Evolutionary conservation across 2,113 vertebrate species (phyloP).

Genomic region (Rhinolophus ferrumequinum): DNA sequence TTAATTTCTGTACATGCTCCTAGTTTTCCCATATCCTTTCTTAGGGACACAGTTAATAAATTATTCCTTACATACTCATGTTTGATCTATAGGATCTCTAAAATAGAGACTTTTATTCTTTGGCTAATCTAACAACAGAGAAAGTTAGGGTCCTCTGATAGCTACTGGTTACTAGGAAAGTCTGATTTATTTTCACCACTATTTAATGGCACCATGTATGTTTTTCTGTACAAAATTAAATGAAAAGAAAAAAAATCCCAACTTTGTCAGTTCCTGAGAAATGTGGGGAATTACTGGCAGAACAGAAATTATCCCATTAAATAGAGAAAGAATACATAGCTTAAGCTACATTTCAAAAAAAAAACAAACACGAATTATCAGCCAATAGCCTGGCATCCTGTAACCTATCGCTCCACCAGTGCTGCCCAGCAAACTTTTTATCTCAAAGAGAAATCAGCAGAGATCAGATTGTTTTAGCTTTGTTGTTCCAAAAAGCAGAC

Average conservation of each 20-base stretch:
- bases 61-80: not conserved
- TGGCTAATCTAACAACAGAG: not conserved
- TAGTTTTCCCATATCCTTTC: not conserved
- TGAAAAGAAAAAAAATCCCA: not conserved
- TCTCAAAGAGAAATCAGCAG: not conserved
- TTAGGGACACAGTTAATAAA: not conserved
- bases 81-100: not conserved
- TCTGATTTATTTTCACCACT: not conserved
- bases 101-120: not conserved
- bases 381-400: not conserved
- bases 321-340: not conserved
- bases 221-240: not conserved
- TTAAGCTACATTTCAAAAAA: not conserved
- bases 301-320: not conserved
- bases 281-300: not conserved
- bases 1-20: not conserved
- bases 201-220: not conserved
- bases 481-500: not conserved
- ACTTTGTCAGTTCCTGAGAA: not conserved
- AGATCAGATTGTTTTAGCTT: not conserved
- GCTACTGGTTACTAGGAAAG: not conserved
- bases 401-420: not conserved
- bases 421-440: not conserved
- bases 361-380: not conserved
- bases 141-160: not conserved